Percentiles rank a stretch among this genome's conserved stretches.
Conservation (phyloP, 2,113 vertebrate genomes). For the Ictalurus furcatus region DNA sequence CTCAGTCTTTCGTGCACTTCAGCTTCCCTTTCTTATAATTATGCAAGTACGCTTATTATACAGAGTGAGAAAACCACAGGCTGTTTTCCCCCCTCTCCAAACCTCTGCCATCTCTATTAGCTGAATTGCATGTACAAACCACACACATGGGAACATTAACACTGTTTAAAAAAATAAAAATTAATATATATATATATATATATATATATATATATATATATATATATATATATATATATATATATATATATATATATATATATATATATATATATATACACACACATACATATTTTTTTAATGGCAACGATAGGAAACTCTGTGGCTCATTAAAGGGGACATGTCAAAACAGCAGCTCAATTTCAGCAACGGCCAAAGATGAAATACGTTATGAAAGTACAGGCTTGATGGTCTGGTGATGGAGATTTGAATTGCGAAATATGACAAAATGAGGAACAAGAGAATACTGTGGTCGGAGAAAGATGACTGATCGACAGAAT, state of each 20-base stretch:
- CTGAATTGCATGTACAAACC: neutral
- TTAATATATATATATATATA: too few species aligned
- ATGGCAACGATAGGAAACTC: neutral
- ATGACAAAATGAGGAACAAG: neutral
- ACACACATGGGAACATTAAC: neutral
- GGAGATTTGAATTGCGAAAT: neutral
- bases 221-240: too few species aligned
- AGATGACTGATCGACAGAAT: neutral
- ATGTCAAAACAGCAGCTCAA: neutral
- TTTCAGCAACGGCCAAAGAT: neutral
- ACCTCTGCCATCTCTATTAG: neutral
- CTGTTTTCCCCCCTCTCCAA: neutral
- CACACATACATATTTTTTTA: neutral
- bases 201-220: too few species aligned
- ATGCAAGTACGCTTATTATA: neutral
- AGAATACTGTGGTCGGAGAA: neutral
- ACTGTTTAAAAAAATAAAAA: too few species aligned
- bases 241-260: too few species aligned
- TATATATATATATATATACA: too few species aligned
- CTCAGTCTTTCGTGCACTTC: neutral
- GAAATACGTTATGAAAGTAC: neutral
- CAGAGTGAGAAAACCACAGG: slow-evolving; percentile 2
- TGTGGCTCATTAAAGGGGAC: neutral
- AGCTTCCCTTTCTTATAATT: neutral
- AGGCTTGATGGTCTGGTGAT: neutral